Base-by-base conservation (phyloP, 1,140 invertebrate species). In the Neodiprion virginianus region DNA sequence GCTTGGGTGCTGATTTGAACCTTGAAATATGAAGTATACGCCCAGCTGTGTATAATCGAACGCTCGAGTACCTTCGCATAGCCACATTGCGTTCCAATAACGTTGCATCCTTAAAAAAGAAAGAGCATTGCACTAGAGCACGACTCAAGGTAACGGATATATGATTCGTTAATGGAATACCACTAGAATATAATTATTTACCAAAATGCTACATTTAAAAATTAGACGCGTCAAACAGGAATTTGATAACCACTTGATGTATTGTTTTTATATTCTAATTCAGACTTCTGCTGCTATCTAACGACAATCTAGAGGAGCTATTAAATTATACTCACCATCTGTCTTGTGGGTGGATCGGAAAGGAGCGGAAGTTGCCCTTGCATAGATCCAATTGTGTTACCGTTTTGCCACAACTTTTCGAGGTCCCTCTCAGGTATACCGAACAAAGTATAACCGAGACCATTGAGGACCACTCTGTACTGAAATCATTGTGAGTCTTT, bases 381-480 rank as follows among this genome's bases (percentile, higher is more conserved):
- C 76, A 88, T 89, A 11, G 89, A 90, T 73, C 90, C 90, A 72
- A 91, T 89, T 67, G 91, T 89, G 69, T 92, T 90, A 12, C 91
- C 92, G 81, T 91, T 89, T 72, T 90, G 89, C 93, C 93, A 95
- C 0, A 92, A 93, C 28, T 91, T 92, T 80, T 93, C 92, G 69
- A 94, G 85, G 83, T 94, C 93, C 65, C 92, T 88, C 0, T 93
- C 91, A 8, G 93, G 93, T 9, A 94, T 92, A 1, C 93, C 93
- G 83, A 94, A 94, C 11, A 95, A 78, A 8, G 92, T 92, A 82
- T 95, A 95, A 5, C 93, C 93, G 82, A 94, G 93, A 21, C 93
- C 93, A 83, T 95, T 94, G 75, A 94, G 86, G 81, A 95, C 91
- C 73, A 95, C 93, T 74, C 94, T 93, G 79, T 95, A 95, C 93